These are phyloP conservation scores for Cerceris rybyensis DNA, from an alignment of 2,888 invertebrate species.

Conservation along the genomic window DNA sequence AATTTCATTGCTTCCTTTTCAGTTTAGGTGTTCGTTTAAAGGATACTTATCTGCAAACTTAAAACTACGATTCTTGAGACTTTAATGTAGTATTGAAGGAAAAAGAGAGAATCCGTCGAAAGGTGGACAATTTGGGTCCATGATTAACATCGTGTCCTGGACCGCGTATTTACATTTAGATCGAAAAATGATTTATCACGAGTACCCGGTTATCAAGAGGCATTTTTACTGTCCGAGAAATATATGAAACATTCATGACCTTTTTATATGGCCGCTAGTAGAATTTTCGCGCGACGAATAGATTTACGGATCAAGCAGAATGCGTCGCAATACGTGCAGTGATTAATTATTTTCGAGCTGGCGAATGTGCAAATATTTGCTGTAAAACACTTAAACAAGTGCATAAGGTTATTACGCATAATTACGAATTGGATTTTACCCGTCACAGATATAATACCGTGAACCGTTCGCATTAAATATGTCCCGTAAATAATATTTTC, in stretches of 20 bases:
- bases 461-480: neutral
- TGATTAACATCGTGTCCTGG: slow-evolving; percentile 35
- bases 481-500: neutral
- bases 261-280: slow-evolving; percentile 53
- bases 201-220: slow-evolving; percentile 39
- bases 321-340: neutral
- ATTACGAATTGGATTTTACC: neutral
- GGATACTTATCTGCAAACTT: neutral
- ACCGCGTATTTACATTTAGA: slow-evolving; percentile 54
- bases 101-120: neutral
- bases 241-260: slow-evolving; percentile 55
- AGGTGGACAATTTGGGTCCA: slow-evolving; percentile 7
- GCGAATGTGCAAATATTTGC: slow-evolving; percentile 30
- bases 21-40: no score
- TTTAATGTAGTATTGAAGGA: neutral
- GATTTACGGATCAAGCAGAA: slow-evolving; percentile 31
- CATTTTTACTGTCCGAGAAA: slow-evolving; percentile 38
- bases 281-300: slow-evolving; percentile 35
- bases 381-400: slow-evolving; percentile 15
- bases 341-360: slow-evolving; percentile 42
- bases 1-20: neutral
- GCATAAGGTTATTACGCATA: neutral
- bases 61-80: neutral
- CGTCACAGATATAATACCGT: neutral
- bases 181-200: slow-evolving; percentile 57